A percentile compares a stretch with the other conserved stretches of the same genome.
These are phyloP conservation scores for Aphodius sticticus DNA, from an alignment of 2,888 invertebrate genomes.

Conservation along the genomic window DNA sequence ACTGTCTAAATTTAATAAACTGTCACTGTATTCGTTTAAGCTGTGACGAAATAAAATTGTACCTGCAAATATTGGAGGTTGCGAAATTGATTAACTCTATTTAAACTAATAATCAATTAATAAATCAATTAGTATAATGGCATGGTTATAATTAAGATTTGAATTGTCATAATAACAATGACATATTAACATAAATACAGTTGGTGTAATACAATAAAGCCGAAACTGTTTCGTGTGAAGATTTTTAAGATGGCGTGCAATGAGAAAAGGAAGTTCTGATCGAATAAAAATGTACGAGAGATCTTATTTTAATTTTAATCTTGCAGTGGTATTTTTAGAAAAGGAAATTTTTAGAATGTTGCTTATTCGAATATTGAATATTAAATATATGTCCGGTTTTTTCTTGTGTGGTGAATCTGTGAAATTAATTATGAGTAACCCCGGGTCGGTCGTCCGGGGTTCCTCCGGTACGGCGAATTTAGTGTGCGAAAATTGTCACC, in stretches of 20 bases:
- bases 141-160: too few relatives aligned
- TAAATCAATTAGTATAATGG: not conserved
- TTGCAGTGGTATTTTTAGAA: too few relatives aligned
- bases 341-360: too few relatives aligned
- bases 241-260: not conserved
- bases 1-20: too few relatives aligned
- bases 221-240: not conserved
- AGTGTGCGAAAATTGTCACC: conserved; percentile 20
- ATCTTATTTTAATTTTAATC: too few relatives aligned
- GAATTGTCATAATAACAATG: not conserved
- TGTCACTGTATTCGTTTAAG: not conserved
- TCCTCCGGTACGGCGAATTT: conserved; percentile 6
- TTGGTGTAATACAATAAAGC: not conserved
- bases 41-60: not conserved
- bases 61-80: not conserved
- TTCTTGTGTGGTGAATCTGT: not conserved
- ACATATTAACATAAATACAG: not conserved
- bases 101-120: not conserved
- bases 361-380: too few relatives aligned
- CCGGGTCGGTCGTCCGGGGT: not conserved
- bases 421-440: conserved; percentile 14
- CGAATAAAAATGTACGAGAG: too few relatives aligned
- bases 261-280: too few relatives aligned
- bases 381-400: too few relatives aligned
- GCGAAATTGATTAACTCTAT: not conserved